Base-by-base conservation (phyloP, 2,888 invertebrate genomes). In the Drosophila lacicola region DNA sequence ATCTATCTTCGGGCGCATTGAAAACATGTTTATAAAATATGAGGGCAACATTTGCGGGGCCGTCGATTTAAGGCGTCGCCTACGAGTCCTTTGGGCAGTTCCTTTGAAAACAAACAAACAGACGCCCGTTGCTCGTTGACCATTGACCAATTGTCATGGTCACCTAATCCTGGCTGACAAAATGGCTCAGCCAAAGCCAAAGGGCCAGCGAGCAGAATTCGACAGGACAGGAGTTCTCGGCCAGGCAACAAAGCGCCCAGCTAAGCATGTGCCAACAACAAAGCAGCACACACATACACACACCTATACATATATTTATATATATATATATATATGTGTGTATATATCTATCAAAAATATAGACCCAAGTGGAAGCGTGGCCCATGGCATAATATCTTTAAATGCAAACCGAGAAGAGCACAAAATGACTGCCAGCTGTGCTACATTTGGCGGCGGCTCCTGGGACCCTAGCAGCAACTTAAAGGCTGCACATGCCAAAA, bases 351-450 rank as follows among this genome's bases (percentile, higher is more conserved):
- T 8, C 25, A 10, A 9, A 33, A 36, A 49, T 39, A 37, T 10
- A 56, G 47, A 70, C 29, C 56, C 63, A 64, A 64, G 46, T 41
- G 33, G 17, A 25, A 55, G 14, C 55, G 19, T 33, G 25, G 75
- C 77, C 77, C 34, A 17, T 49, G 65, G 67, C 72, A 37, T 55
- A 75, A 79, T 75, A 73, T 70, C 72, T 79, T 79, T 73, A 75
- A 73, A 79, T 76, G 79, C 72, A 74, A 79, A 74, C 69, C 63
- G 42, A 64, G 62, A 72, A 42, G 37, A 61, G 44, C 42, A 42
- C 53, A 34, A 76, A 82, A 78, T 78, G 86, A 80, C 71, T 70
- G 74, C 76, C 83, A 83, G 86, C 86, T 83, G 83, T 83, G 86
- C 64, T 71, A 74, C 62, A 77, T 77, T 77, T 72, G 56, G 37